Evolutionary conservation across 2,888 invertebrate genomes (phyloP), one percentile per base, ranked within the genome.

Genomic region (Deladenus siricidicola): DNA sequence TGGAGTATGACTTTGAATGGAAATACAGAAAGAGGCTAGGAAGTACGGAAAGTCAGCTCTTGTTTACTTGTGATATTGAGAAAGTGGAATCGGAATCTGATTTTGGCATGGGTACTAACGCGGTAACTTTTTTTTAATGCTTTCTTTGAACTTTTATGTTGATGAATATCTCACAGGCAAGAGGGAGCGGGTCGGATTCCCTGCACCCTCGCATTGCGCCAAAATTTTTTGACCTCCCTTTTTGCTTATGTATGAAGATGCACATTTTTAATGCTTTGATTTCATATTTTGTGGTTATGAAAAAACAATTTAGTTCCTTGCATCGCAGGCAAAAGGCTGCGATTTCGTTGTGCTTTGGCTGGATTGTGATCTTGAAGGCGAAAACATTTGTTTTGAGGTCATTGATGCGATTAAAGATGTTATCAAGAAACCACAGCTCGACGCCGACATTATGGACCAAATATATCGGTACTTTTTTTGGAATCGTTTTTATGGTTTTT

Each of bases 321-420:
- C 72, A 1, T 68, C 68, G 0, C 77, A 83, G 80, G 84, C 81
- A 0, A 85, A 86, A 63, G 88, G 88, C 28, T 88, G 88, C 72
- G 91, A 93, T 76, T 89, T 86, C 80, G 83, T 99, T 21, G 87
- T 99, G 17, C 82, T 99, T 43, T 99, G 98, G 98, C 84, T 99
- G 26, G 98, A 99, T 87, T 99, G 98, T 83, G 98, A 99, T 82
- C 96, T 96, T 81, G 98, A 99, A 82, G 98, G 98, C 30, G 98
- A 99, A 83, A 99, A 99, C 81, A 99, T 99, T 77, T 99, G 98
- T 81, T 66, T 70, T 56, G 61, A 76, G 66, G 75, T 76, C 3
- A 84, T 86, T 82, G 84, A 85, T 72, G 86, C 88, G 54, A 88
- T 91, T 0, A 85, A 87, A 66, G 83, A n/a, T n/a, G n/a, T n/a